Evolutionary conservation across 1,140 invertebrate species (phyloP), one percentile per base, ranked within the genome.

Genomic region (Camponotus vicinus): DNA sequence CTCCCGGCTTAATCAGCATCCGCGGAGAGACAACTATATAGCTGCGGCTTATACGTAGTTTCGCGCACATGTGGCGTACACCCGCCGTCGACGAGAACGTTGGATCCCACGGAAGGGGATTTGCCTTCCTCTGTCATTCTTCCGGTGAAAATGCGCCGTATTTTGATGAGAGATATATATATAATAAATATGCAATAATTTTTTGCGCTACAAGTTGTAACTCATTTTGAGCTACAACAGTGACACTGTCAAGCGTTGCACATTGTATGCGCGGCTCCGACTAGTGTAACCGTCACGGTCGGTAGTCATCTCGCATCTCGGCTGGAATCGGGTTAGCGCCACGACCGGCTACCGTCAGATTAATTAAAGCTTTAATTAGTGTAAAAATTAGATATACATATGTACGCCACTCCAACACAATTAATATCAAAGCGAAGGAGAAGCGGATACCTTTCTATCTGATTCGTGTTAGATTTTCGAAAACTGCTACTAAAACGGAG

Each of bases 1-100:
- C 57, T 18, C 49, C 15, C 61, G 45, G 90, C 87, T 91, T 91
- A 91, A 91, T 91, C 90, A 91, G 90, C 89, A 91, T 86, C 90
- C 90, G 85, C 84, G 69, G 69, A 57, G 73, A 91, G 90, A 91
- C 90, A 91, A 91, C 90, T 91, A 89, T 91, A 91, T 91, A 91
- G 78, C 64, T 55, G 49, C 59, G 77, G 64, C 76, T 86, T 80
- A 64, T 63, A 89, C 85, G 73, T 89, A 91, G 90, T 91, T 91
- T 88, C 77, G 79, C 79, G 80, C 80, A 67, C 85, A 88, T 87
- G 71, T 78, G 76, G 45, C 73, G 42, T 67, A n/a, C 82, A 86
- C 55, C 67, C 70, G 75, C 80, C 66, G 77, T 77, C 76, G n/a
- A 40, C 69, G 57, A 9, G 57, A 52, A 69, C 67, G 59, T 55